Evolutionary conservation across 2,888 invertebrate genomes (phyloP).

Genomic region (Copidosoma aretas): DNA sequence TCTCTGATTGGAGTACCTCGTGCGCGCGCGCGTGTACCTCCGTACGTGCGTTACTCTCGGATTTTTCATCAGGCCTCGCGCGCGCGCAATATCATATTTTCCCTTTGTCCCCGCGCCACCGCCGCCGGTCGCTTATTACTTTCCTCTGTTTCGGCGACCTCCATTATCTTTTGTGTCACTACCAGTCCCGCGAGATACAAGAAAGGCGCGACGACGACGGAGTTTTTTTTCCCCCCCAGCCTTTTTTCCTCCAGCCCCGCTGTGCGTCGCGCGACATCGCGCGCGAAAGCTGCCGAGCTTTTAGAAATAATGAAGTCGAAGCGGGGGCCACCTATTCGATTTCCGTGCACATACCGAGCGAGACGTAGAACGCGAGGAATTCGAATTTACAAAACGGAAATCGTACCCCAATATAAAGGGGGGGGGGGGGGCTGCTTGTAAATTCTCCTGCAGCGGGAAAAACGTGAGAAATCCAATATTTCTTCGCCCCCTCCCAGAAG

Average conservation of each 20-base stretch:
- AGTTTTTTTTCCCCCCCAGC: background rate
- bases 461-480: too few relatives aligned
- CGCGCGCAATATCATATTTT: conserved; percentile 26
- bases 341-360: background rate
- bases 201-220: conserved; percentile 5
- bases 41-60: background rate
- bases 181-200: conserved; percentile 13
- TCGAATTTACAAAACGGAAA: too few relatives aligned
- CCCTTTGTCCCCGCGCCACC: conserved; percentile 18
- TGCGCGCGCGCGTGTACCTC: background rate
- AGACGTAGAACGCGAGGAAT: too few relatives aligned
- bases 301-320: conserved; percentile 20
- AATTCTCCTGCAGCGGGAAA: too few relatives aligned
- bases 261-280: conserved; percentile 7
- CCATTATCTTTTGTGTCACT: conserved; percentile 19
- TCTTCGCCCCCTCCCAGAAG: too few relatives aligned
- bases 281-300: conserved; percentile 8
- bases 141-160: conserved; percentile 1
- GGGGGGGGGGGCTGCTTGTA: too few relatives aligned
- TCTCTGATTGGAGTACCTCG: conserved; percentile 11
- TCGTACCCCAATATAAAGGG: too few relatives aligned
- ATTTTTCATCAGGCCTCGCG: conserved; percentile 13
- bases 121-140: conserved; percentile 8
- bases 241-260: conserved; percentile 9
- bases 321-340: conserved; percentile 12